Percentiles rank a stretch among this genome's conserved stretches.
Conservation (phyloP, 2,888 invertebrate genomes). For the Acronicta psi region DNA sequence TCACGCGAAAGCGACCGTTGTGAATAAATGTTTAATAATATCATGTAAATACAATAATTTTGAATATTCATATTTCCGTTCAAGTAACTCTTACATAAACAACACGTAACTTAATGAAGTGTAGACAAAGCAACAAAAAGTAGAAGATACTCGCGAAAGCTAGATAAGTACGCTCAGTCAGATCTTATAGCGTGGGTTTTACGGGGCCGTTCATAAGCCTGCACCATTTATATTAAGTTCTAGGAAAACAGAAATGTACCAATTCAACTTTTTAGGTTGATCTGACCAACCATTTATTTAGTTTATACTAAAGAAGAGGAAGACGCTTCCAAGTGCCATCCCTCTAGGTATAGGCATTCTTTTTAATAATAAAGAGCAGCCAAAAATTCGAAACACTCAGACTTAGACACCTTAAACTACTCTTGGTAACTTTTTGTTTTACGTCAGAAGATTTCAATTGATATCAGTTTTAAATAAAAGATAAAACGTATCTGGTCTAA, state of each 20-base stretch:
- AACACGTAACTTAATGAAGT: constrained; percentile 33
- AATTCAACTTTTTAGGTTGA: too few species aligned
- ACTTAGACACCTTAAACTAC: not conserved
- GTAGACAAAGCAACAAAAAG: constrained; percentile 6
- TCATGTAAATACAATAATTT: constrained; percentile 30
- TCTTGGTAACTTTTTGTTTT: constrained; percentile 20
- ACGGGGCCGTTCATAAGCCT: too few species aligned
- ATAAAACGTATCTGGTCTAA: constrained; percentile 31
- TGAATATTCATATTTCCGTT: constrained; percentile 44
- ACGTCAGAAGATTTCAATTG: constrained; percentile 36
- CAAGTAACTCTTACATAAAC: constrained; percentile 42
- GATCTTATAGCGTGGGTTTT: too few species aligned
- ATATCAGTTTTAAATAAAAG: constrained; percentile 33
- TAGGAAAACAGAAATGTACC: too few species aligned
- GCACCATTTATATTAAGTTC: too few species aligned
- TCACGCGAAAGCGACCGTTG: constrained; percentile 22
- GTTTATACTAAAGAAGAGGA: not conserved
- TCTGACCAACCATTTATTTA: constrained; percentile 6
- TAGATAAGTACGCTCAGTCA: too few species aligned
- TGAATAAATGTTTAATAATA: constrained; percentile 3
- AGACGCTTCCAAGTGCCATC: not conserved
- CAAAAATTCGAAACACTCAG: not conserved
- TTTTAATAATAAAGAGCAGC: too few species aligned
- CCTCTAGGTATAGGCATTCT: not conserved
- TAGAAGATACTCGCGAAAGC: too few species aligned